Evolutionary conservation across 2,888 invertebrate species (phyloP).

Genomic region (Caenorhabditis afra): DNA sequence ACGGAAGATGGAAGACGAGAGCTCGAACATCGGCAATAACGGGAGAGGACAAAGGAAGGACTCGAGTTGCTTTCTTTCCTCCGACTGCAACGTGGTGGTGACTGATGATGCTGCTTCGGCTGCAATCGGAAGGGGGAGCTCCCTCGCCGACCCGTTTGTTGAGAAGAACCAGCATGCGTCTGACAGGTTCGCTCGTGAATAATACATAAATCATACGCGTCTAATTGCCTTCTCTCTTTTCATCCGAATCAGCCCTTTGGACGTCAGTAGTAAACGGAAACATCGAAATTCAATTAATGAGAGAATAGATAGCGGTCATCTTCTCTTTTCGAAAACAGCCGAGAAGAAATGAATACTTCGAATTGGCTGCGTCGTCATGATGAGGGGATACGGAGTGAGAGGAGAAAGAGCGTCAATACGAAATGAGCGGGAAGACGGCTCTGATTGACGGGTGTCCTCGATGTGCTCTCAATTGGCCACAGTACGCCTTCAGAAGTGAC

Average conservation of each 20-base stretch:
- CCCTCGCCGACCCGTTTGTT: no score
- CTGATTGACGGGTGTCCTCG: neutral
- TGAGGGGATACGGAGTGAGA: neutral
- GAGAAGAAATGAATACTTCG: neutral
- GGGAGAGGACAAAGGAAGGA: conserved; percentile 11
- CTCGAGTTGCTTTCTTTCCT: neutral
- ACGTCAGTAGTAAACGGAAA: neutral
- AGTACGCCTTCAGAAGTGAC: neutral
- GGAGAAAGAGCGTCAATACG: neutral
- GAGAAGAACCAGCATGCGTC: conserved; percentile 32
- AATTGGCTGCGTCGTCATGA: neutral
- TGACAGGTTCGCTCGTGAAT: conserved; percentile 53
- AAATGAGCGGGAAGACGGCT: neutral
- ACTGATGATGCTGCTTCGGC: no score
- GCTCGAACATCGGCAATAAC: conserved; percentile 6
- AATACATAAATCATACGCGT: conserved; percentile 46
- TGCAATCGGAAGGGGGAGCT: no score
- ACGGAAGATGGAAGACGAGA: neutral
- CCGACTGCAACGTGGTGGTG: no score
- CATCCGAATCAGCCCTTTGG: neutral
- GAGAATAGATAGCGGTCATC: neutral
- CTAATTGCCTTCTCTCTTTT: conserved; percentile 14
- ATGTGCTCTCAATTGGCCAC: neutral
- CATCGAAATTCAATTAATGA: neutral
- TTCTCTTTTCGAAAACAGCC: neutral